Conservation (phyloP, 1,140 invertebrate genomes). For the Drosophila mauritiana region DNA sequence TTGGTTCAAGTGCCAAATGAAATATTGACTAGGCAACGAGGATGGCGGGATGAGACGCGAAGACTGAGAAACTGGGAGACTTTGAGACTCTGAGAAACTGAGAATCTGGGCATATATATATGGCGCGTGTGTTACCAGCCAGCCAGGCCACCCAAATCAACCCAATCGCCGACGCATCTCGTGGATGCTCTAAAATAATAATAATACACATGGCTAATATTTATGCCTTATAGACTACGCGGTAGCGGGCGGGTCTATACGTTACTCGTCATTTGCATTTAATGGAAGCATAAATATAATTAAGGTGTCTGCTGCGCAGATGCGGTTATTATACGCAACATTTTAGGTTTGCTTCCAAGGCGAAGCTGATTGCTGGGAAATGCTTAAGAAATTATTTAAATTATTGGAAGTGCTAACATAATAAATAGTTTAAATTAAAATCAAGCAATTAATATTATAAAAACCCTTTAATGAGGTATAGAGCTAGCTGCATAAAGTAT, state of each 20-base stretch:
- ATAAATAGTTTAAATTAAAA: too few relatives aligned
- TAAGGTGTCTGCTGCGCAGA: conserved; percentile 17
- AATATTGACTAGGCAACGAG: conserved; percentile 77
- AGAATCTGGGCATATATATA: conserved; percentile 55
- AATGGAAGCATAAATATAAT: conserved; percentile 30
- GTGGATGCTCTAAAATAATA: conserved; percentile 72
- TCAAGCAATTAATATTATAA: too few relatives aligned
- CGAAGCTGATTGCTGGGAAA: background rate
- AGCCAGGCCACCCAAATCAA: conserved; percentile 4
- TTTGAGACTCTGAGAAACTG: conserved; percentile 5
- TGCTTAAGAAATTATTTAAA: too few relatives aligned
- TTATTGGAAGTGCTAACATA: too few relatives aligned
- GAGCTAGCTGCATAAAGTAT: too few relatives aligned
- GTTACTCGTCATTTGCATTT: conserved; percentile 16
- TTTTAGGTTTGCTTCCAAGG: background rate
- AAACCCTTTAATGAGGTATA: too few relatives aligned
- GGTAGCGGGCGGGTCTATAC: conserved; percentile 16
- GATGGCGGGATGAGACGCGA: conserved; percentile 41
- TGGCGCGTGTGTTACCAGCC: conserved; percentile 55
- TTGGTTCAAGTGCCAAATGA: conserved; percentile 83
- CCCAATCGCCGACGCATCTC: conserved; percentile 29
- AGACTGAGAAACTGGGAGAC: background rate
- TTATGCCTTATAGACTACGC: conserved; percentile 34
- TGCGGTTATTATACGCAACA: background rate
- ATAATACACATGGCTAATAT: conserved; percentile 67